Evolutionary conservation across 2,888 invertebrate genomes (phyloP).

Genomic region (Caenorhabditis parvicauda): DNA sequence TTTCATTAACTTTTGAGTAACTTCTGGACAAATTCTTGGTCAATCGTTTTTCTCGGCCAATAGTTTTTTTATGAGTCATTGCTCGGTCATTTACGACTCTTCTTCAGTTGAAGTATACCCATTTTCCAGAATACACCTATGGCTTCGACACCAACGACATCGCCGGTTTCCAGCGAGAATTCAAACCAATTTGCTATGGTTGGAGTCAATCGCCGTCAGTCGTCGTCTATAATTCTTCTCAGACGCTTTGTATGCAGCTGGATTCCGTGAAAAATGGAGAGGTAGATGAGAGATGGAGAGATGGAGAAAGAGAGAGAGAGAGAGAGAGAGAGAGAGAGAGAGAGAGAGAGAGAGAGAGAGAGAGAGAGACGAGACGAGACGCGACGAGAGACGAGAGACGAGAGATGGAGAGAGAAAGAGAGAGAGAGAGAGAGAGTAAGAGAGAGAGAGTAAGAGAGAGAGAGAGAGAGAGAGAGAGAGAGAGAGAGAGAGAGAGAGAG

Average conservation of each 20-base stretch:
- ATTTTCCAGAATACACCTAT: slow-evolving; percentile 26
- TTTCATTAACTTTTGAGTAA: too few relatives aligned
- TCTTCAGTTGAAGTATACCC: background rate
- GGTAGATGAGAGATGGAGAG: slow-evolving; percentile 1
- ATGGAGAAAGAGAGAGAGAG: background rate
- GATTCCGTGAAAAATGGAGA: slow-evolving; percentile 8
- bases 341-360: too few relatives aligned
- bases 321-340: too few relatives aligned
- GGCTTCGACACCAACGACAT: slow-evolving; percentile 20
- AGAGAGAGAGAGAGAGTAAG: too few relatives aligned
- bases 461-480: too few relatives aligned
- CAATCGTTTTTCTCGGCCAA: background rate
- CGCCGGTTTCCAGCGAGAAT: slow-evolving; percentile 28
- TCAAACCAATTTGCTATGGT: slow-evolving; percentile 30
- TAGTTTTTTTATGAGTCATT: too few relatives aligned
- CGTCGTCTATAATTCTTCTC: slow-evolving; percentile 21
- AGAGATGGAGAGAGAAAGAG: too few relatives aligned
- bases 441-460: too few relatives aligned
- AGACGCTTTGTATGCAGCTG: slow-evolving; percentile 11
- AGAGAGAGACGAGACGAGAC: too few relatives aligned
- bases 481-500: too few relatives aligned
- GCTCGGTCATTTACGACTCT: background rate
- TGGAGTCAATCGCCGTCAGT: slow-evolving; percentile 32
- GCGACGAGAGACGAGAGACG: too few relatives aligned
- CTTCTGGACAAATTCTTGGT: too few relatives aligned